A percentile compares a stretch with the other conserved stretches of the same genome.
Evolutionary conservation across 2,888 invertebrate species (phyloP).

Genomic region (Metalampra italica): DNA sequence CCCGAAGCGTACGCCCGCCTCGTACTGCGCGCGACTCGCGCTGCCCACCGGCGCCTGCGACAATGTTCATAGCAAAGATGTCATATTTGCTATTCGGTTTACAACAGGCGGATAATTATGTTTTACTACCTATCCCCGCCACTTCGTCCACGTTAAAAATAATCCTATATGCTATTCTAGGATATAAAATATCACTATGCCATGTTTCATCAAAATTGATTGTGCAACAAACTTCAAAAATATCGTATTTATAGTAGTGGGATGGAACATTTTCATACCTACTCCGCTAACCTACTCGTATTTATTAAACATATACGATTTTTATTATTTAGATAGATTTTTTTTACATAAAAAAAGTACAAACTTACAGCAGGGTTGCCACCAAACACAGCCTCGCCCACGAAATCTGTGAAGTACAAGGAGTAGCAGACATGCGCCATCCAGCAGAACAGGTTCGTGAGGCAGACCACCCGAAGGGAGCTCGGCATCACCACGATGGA

Average conservation of each 20-base stretch:
- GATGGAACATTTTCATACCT: too few species aligned
- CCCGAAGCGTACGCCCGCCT: slow-evolving; percentile 95
- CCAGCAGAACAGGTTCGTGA: slow-evolving; percentile 98
- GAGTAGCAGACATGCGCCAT: slow-evolving; percentile 99
- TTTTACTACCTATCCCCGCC: too few species aligned
- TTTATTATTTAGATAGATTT: too few species aligned
- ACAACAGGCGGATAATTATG: neutral
- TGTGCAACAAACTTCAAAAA: too few species aligned
- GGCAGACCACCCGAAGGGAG: slow-evolving; percentile 90
- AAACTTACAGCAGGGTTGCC: slow-evolving; percentile 87
- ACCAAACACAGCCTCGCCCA: slow-evolving; percentile 93
- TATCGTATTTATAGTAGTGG: too few species aligned
- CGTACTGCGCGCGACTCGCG: slow-evolving; percentile 83
- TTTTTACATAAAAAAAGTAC: neutral
- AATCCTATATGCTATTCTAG: too few species aligned
- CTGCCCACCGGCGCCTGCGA: slow-evolving; percentile 84
- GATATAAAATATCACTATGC: too few species aligned
- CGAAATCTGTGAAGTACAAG: slow-evolving; percentile 97
- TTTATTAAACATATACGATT: too few species aligned
- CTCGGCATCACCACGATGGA: slow-evolving; percentile 96
- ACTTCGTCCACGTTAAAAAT: too few species aligned
- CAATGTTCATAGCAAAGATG: neutral
- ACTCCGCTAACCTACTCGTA: too few species aligned
- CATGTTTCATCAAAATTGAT: too few species aligned
- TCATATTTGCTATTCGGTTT: neutral